Conservation (phyloP, 2,113 vertebrate genomes). For the Ursus arctos region DNA sequence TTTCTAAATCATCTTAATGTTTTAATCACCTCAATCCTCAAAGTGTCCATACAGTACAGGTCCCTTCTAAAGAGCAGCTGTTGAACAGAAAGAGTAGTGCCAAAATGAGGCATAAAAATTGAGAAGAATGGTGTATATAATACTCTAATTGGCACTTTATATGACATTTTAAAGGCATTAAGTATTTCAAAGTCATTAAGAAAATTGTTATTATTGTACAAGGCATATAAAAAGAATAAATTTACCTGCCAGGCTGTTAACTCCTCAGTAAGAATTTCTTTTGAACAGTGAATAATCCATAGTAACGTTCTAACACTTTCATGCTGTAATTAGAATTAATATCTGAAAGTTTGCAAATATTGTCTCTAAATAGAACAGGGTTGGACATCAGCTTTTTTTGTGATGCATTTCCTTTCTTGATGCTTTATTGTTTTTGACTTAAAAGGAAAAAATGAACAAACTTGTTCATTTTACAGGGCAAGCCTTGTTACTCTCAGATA, state of each 20-base stretch:
- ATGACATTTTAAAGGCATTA: conserved; percentile 70
- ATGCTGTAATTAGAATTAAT: conserved; percentile 38
- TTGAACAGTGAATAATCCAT: conserved; percentile 9
- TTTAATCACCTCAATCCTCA: background rate
- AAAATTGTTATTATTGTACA: conserved; percentile 62
- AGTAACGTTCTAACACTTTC: background rate
- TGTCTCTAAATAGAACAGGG: background rate
- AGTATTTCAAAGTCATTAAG: conserved; percentile 65
- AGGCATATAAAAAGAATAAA: conserved; percentile 68
- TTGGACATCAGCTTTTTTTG: background rate
- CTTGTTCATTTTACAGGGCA: background rate
- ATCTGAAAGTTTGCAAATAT: background rate
- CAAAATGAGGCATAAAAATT: conserved; percentile 36
- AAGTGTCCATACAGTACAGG: background rate
- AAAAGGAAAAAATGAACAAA: background rate
- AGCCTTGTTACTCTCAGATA: background rate
- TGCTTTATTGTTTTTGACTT: conserved; percentile 30
- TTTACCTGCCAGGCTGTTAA: conserved; percentile 49
- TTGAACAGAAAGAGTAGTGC: background rate
- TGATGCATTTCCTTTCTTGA: background rate
- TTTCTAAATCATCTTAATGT: conserved; percentile 29
- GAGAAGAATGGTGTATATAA: background rate
- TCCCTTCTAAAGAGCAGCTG: background rate
- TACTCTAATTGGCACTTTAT: conserved; percentile 64
- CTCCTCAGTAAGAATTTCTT: conserved; percentile 29